These are phyloP conservation scores for Drosophila koepferae DNA, from an alignment of 2,888 invertebrate genomes.

Conservation along the genomic window DNA sequence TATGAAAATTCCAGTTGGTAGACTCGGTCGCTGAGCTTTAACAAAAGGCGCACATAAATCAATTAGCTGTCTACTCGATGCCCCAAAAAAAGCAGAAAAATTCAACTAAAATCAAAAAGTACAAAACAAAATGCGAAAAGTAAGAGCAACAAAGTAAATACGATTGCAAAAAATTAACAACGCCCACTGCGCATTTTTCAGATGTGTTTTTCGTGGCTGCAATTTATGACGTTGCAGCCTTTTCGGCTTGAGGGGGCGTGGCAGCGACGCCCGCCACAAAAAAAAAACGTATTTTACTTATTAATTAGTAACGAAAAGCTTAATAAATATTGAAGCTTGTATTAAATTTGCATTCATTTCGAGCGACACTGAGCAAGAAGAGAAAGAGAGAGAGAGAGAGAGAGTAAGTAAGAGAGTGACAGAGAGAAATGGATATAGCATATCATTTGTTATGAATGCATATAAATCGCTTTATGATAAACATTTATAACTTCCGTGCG, in stretches of 20 bases:
- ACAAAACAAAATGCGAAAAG: conserved; percentile 26
- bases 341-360: conserved; percentile 67
- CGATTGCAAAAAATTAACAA: conserved; percentile 69
- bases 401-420: background rate
- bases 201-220: conserved; percentile 44
- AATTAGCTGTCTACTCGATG: conserved; percentile 68
- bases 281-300: conserved; percentile 63
- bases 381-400: background rate
- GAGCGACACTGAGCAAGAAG: background rate
- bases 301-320: conserved; percentile 72
- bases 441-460: conserved; percentile 48
- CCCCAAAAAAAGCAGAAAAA: conserved; percentile 27
- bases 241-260: conserved; percentile 46
- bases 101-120: conserved; percentile 8
- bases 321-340: conserved; percentile 63
- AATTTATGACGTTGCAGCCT: conserved; percentile 71
- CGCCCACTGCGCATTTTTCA: conserved; percentile 71
- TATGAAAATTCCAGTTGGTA: conserved; percentile 64
- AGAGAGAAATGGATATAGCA: background rate
- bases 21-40: conserved; percentile 72
- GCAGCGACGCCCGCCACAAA: conserved; percentile 47
- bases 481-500: conserved; percentile 71
- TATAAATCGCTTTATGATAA: conserved; percentile 69
- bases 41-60: conserved; percentile 78
- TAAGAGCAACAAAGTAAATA: conserved; percentile 73